A percentile compares a stretch with the other conserved stretches of the same genome.
These are phyloP conservation scores for Remorina albescens DNA, from an alignment of 2,797 vertebrate genomes.

Conservation along the genomic window DNA sequence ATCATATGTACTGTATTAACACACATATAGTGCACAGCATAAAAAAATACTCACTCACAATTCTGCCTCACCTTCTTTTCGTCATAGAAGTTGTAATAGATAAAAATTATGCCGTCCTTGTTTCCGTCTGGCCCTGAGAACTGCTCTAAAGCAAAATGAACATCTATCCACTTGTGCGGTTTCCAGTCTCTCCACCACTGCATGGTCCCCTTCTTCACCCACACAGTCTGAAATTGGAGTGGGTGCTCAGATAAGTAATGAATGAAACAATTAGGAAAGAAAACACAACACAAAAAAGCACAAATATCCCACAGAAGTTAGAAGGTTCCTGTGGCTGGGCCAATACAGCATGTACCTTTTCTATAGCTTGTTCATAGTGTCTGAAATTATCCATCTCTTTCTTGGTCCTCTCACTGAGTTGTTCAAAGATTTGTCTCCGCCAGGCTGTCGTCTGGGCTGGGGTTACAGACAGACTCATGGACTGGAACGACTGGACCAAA, in stretches of 20 bases:
- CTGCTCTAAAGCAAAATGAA: slow-evolving; percentile 95
- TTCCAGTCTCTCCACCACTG: slow-evolving; percentile 99
- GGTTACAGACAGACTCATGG: slow-evolving; percentile 89
- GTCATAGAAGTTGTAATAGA: slow-evolving; percentile 94
- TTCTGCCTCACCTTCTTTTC: slow-evolving; percentile 92
- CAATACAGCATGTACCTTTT: slow-evolving; percentile 86
- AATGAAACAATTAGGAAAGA: not conserved
- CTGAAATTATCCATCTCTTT: slow-evolving; percentile 94
- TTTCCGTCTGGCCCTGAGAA: slow-evolving; percentile 92
- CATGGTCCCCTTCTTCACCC: slow-evolving; percentile 96
- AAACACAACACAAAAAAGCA: not conserved
- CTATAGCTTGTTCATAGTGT: slow-evolving; percentile 95
- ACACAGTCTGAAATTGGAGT: slow-evolving; percentile 87
- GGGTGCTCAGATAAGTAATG: not conserved
- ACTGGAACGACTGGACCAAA: slow-evolving; percentile 87
- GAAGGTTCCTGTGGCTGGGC: not conserved
- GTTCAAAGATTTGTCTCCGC: slow-evolving; percentile 96
- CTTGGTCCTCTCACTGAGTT: slow-evolving; percentile 92
- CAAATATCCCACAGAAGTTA: not conserved
- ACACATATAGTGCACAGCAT: not conserved
- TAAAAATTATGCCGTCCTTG: slow-evolving; percentile 95
- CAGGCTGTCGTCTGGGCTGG: slow-evolving; percentile 92
- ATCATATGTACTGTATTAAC: not conserved
- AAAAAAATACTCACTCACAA: not conserved
- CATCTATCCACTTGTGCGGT: slow-evolving; percentile 95